Evolutionary conservation across 2,888 invertebrate genomes (phyloP), one percentile per base, ranked within the genome.

Genomic region (Venusia cambrica): DNA sequence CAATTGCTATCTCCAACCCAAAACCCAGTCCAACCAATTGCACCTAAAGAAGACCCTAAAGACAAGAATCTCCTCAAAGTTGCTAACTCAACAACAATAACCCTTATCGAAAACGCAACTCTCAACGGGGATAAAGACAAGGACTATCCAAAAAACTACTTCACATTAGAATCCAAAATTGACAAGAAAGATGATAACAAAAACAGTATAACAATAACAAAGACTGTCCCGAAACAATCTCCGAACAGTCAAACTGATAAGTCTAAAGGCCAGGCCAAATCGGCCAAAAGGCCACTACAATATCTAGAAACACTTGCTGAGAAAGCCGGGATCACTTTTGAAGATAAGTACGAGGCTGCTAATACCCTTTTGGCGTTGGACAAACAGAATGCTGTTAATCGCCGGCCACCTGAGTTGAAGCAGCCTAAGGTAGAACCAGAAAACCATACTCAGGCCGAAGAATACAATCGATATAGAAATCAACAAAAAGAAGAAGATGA

Each of bases 271-370:
- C 63, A 65, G 17, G 45, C 54, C 2, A 85, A 85, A 40, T 47
- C 73, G 1, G 47, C 62, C 0, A 85, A 84, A 46, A 65, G 87
- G 32, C 87, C 87, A 0, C 56, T 92, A 29, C 92, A 92, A 89
- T 92, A 92, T 58, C 72, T 92, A 45, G 92, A 92, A 65, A 92
- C 92, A 0, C 83, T 92, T 40, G 92, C 92, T 5, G 92, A 92
- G 60, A 92, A 92, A 53, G 92, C 92, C 28, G 92, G 92, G 1
- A 92, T 92, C 5, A 92, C 92, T 7, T 91, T 92, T 59, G 92
- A 92, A 64, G 92, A 92, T 67, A 92, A 92, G 71, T 92, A 92
- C 85, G 92, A 92, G 70, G 91, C 91, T 39, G 91, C 92, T 2
- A 91, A 90, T 52, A 90, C 88, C 35, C 70, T 90, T 57, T 67